Evolutionary conservation across 2,888 invertebrate species (phyloP).

Genomic region (Harmothoe impar): DNA sequence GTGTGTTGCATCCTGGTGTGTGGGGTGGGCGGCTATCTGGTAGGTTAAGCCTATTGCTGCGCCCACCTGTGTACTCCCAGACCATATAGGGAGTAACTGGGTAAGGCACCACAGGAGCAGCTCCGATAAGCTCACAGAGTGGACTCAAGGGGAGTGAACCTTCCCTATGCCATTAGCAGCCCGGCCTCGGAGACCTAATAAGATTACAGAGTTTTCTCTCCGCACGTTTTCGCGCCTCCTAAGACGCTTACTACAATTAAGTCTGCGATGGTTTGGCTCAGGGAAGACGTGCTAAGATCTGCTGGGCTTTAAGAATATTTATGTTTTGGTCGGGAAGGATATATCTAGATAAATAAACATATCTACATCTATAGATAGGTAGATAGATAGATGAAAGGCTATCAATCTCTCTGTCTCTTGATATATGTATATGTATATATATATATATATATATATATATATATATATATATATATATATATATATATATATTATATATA

Average conservation of each 20-base stretch:
- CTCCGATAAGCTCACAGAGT: conserved; percentile 17
- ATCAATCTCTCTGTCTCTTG: no score
- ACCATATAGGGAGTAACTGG: neutral
- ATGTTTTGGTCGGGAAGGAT: no score
- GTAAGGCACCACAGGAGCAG: neutral
- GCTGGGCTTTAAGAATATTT: no score
- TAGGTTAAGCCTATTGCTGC: conserved; percentile 27
- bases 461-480: no score
- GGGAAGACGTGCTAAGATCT: neutral
- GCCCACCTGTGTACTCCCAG: neutral
- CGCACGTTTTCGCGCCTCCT: conserved; percentile 35
- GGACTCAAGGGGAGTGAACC: conserved; percentile 1
- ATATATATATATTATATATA: no score
- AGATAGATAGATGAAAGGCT: no score
- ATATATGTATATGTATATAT: no score
- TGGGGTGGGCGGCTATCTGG: no score
- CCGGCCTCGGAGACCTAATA: neutral
- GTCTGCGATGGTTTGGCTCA: neutral
- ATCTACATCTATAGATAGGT: no score
- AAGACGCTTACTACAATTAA: conserved; percentile 45
- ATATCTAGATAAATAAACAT: no score
- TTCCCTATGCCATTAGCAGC: conserved; percentile 24
- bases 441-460: no score
- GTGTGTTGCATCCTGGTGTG: no score
- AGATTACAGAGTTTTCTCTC: conserved; percentile 35